These are phyloP conservation scores for Octopus sinensis DNA, from an alignment of 1,140 invertebrate genomes.

Conservation along the genomic window DNA sequence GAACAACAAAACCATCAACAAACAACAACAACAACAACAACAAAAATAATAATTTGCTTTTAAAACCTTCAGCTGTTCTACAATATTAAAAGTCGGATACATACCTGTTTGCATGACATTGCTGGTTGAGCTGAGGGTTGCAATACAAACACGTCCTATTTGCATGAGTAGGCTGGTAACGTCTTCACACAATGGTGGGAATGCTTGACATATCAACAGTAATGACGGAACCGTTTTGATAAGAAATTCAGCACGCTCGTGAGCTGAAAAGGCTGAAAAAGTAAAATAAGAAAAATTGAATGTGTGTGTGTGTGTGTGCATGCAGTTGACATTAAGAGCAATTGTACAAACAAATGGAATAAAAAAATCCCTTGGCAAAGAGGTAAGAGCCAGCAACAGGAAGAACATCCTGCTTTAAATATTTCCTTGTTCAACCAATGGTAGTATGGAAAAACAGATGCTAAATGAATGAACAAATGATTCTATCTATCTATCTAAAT, in stretches of 20 bases:
- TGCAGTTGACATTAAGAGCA: background rate
- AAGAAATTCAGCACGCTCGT: conserved; percentile 76
- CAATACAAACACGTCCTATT: conserved; percentile 79
- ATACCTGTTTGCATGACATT: conserved; percentile 34
- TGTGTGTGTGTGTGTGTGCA: background rate
- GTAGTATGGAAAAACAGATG: no score
- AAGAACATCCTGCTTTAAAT: no score
- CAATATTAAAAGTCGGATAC: background rate
- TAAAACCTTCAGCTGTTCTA: no score
- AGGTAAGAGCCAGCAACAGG: no score
- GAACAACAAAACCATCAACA: no score
- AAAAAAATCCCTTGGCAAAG: no score
- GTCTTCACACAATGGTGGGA: conserved; percentile 88
- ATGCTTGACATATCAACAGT: conserved; percentile 82
- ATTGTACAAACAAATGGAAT: background rate
- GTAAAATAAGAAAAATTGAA: conserved; percentile 21
- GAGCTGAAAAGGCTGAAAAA: conserved; percentile 72
- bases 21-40: no score
- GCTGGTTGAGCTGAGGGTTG: conserved; percentile 61
- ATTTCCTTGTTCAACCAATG: no score
- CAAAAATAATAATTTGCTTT: no score
- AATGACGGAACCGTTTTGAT: conserved; percentile 78
- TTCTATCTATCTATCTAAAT: no score
- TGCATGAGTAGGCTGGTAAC: conserved; percentile 80
- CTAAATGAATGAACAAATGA: no score